These are phyloP conservation scores for Halocynthia aurantium DNA, from an alignment of 23 tunicate species.

Conservation along the genomic window DNA sequence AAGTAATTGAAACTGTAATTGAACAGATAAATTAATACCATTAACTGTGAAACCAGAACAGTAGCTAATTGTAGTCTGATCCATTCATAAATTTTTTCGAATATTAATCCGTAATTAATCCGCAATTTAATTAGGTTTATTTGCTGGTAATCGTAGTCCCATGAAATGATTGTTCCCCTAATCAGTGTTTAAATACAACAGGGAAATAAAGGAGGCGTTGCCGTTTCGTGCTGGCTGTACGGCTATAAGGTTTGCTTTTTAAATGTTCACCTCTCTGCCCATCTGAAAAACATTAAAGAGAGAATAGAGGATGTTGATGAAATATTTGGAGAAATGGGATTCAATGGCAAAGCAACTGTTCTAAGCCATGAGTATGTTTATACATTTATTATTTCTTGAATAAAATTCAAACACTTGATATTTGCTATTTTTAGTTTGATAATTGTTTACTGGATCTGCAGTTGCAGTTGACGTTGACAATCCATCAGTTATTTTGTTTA, in stretches of 20 bases:
- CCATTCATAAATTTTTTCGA: too few species aligned
- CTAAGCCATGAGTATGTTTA: slow-evolving; percentile 65
- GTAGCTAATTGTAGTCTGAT: too few species aligned
- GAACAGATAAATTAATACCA: too few species aligned
- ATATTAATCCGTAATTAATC: too few species aligned
- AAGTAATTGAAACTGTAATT: too few species aligned
- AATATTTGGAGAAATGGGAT: slow-evolving; percentile 54
- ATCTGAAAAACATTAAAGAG: slow-evolving; percentile 29
- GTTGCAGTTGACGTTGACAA: neutral
- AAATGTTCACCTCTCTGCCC: slow-evolving; percentile 71
- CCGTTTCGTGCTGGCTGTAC: slow-evolving; percentile 46
- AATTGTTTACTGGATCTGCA: neutral
- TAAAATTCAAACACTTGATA: neutral
- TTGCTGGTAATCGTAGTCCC: too few species aligned
- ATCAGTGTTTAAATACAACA: slow-evolving; percentile 5
- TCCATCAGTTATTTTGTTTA: too few species aligned
- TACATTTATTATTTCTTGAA: neutral
- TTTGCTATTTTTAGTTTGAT: neutral
- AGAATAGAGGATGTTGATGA: slow-evolving; percentile 57
- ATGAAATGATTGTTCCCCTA: neutral
- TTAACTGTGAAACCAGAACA: too few species aligned
- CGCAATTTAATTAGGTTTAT: too few species aligned
- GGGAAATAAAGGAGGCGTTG: slow-evolving; percentile 96
- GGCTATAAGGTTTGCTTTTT: slow-evolving; percentile 53
- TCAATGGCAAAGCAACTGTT: slow-evolving; percentile 38